Conservation (phyloP, 2,113 vertebrate genomes). For the Sebastes schlegelii region DNA sequence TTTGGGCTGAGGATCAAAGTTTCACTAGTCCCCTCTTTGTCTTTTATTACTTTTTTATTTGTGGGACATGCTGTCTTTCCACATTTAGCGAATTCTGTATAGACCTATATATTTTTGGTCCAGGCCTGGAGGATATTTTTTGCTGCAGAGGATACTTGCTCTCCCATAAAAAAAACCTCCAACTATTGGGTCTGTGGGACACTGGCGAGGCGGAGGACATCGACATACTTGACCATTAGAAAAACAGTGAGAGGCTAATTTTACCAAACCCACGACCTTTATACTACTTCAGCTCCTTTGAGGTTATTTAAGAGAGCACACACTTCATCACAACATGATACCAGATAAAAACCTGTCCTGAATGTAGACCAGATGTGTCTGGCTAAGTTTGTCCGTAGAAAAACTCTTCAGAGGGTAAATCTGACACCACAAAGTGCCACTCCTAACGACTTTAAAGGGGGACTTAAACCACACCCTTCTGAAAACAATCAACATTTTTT, state of each 20-base stretch:
- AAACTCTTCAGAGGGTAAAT: slow-evolving; percentile 36
- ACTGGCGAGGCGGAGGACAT: not conserved
- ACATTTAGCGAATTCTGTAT: not conserved
- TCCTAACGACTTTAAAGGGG: slow-evolving; percentile 32
- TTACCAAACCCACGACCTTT: slow-evolving; percentile 31
- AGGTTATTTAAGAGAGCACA: slow-evolving; percentile 42
- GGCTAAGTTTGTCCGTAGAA: slow-evolving; percentile 28
- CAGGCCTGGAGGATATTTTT: not conserved
- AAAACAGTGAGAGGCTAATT: slow-evolving; percentile 43
- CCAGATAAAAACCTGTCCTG: slow-evolving; percentile 31
- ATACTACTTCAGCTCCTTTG: slow-evolving; percentile 5
- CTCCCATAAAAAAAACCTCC: not conserved
- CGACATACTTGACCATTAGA: slow-evolving; percentile 12
- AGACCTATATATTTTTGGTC: not conserved
- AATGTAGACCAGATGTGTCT: slow-evolving; percentile 64
- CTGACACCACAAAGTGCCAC: slow-evolving; percentile 50
- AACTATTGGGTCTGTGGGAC: slow-evolving; percentile 16
- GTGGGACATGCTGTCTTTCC: not conserved
- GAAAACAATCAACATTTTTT: slow-evolving; percentile 45
- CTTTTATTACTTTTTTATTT: not conserved
- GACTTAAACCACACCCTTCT: slow-evolving; percentile 35
- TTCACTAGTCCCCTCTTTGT: not conserved
- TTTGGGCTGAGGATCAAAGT: not conserved
- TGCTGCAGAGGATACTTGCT: not conserved
- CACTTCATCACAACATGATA: slow-evolving; percentile 17